A percentile compares a stretch with the other conserved stretches of the same genome.
Evolutionary conservation across 2,888 invertebrate species (phyloP).

Genomic region (Lithodes maja): DNA sequence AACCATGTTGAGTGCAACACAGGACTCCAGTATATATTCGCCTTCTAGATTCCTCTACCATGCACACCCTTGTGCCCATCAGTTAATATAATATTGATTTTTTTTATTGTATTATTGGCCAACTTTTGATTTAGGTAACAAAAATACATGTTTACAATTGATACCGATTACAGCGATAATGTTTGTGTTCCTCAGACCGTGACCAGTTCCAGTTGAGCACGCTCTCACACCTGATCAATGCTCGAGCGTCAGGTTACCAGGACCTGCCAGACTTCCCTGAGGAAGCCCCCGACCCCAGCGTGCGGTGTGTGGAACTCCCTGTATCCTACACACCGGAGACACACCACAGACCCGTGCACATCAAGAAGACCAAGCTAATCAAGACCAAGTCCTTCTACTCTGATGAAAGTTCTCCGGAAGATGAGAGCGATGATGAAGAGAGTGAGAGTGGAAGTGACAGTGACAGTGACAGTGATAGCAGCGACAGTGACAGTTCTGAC

Average conservation of each 20-base stretch:
- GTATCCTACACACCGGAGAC: slow-evolving; percentile 34
- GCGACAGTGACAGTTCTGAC: slow-evolving; percentile 71
- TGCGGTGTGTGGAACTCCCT: slow-evolving; percentile 83
- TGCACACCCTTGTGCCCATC: background rate
- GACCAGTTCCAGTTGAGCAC: slow-evolving; percentile 95
- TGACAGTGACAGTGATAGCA: slow-evolving; percentile 48
- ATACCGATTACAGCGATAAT: background rate
- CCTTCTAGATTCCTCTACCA: background rate
- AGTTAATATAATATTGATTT: background rate
- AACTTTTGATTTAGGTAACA: no score
- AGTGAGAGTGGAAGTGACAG: slow-evolving; percentile 67
- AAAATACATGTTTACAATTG: no score
- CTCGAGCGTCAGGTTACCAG: slow-evolving; percentile 89
- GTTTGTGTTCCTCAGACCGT: slow-evolving; percentile 78
- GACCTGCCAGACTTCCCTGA: slow-evolving; percentile 90
- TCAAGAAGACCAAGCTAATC: slow-evolving; percentile 40
- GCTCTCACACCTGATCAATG: slow-evolving; percentile 94
- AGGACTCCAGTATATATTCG: background rate
- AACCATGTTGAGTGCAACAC: no score
- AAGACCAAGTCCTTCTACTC: slow-evolving; percentile 54
- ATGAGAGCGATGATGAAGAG: slow-evolving; percentile 69
- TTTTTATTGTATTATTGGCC: background rate
- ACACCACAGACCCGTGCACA: slow-evolving; percentile 46
- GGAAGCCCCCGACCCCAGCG: slow-evolving; percentile 83
- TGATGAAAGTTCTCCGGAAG: slow-evolving; percentile 72